A percentile compares a stretch with the other conserved stretches of the same genome.
Conservation (phyloP, 2,888 invertebrate genomes). For the Melanophora roralis region DNA sequence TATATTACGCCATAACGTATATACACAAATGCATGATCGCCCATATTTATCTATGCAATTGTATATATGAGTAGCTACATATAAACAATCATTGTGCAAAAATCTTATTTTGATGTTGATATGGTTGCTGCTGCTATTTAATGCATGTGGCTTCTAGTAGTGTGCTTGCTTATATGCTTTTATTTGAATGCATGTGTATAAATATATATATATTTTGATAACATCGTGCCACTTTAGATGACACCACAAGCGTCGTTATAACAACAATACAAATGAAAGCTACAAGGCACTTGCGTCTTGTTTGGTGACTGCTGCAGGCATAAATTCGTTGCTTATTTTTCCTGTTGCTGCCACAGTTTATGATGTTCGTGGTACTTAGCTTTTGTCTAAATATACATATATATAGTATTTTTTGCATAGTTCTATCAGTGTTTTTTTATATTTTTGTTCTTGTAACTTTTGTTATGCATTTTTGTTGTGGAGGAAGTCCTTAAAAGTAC, state of each 20-base stretch:
- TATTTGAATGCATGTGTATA: not conserved
- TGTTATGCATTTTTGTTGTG: conserved; percentile 24
- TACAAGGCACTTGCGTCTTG: conserved; percentile 60
- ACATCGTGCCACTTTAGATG: conserved; percentile 55
- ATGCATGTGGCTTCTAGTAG: conserved; percentile 23
- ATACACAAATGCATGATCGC: not conserved
- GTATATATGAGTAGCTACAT: too few species aligned
- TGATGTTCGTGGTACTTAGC: conserved; percentile 43
- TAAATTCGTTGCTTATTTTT: conserved; percentile 50
- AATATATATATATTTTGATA: conserved; percentile 23
- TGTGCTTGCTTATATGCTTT: not conserved
- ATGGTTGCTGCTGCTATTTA: conserved; percentile 42
- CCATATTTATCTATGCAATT: too few species aligned
- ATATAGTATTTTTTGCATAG: not conserved
- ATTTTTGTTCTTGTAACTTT: not conserved
- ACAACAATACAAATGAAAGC: conserved; percentile 63
- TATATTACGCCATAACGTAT: conserved; percentile 18
- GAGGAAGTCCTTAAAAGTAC: conserved; percentile 41
- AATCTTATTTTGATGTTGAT: conserved; percentile 57
- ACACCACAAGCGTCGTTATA: conserved; percentile 61
- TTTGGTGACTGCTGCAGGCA: conserved; percentile 59
- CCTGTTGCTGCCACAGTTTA: conserved; percentile 57
- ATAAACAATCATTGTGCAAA: not conserved
- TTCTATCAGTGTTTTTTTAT: too few species aligned
- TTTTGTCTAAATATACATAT: conserved; percentile 9